Evolutionary conservation across 2,888 invertebrate species (phyloP), one percentile per base, ranked within the genome.

Genomic region (Eristalinus sepulchralis): DNA sequence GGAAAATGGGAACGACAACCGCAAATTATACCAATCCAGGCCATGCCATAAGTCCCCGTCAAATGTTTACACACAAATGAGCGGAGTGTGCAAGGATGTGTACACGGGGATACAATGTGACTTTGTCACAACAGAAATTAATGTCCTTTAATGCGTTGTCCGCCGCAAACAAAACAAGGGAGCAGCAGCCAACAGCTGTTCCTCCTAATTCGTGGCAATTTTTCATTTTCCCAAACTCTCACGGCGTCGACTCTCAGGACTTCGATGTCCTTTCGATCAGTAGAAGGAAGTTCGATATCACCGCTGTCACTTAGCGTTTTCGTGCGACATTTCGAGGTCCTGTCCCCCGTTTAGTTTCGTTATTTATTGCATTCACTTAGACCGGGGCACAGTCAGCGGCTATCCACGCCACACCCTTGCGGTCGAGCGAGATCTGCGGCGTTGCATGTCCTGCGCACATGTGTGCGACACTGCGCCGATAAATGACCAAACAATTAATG

Each of bases 91-190:
- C 22, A 57, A 57, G 57, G 57, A 57, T 24, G 22, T 57, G 57
- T 24, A 10, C 57, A 10, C 57, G 34, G 60, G 62, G 63, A 78
- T 66, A 86, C 83, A 83, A 75, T 83, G 83, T 83, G 86, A 86
- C 79, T 75, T 79, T 86, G 86, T 86, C 86, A 86, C 86, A 86
- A 86, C 83, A 86, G n/a, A 75, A 86, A 83, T 83, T 86, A 86
- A 86, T 86, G 86, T 67, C 78, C 66, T 82, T 62, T 78, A 77
- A 86, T 70, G 75, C 36, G 55, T 27, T 62, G 55, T 59, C 36
- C 47, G 47, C 36, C 24, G 60, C 34, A 33, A n/a, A 62, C 57
- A 55, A 57, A 67, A 77, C 17, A 13, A 81, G 73, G 73, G 73
- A 85, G 63, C 68, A 72, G 59, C 63, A 73, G 60, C 77, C 24